Conservation (phyloP, 2,888 invertebrate species). For the Minunthozetes semirufus region DNA sequence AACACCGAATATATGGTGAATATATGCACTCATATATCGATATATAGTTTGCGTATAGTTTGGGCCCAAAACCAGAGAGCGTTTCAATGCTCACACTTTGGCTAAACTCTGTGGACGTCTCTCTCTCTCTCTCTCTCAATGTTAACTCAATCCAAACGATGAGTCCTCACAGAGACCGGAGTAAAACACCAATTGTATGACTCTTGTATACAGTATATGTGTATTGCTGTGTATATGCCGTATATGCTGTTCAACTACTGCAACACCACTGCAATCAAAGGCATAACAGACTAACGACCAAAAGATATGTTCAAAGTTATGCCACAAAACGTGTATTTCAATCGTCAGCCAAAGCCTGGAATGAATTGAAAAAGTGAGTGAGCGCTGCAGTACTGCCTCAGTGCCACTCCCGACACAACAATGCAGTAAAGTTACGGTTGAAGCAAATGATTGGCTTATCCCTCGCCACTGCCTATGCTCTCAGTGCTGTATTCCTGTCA, state of each 20-base stretch:
- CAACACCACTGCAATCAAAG: neutral
- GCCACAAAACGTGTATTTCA: neutral
- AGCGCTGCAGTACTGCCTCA: neutral
- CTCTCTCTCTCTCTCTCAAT: no score
- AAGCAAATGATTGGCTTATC: slow-evolving; percentile 19
- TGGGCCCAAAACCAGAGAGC: no score
- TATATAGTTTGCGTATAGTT: neutral
- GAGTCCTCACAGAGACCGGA: neutral
- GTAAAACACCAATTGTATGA: slow-evolving; percentile 2
- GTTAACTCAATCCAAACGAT: neutral
- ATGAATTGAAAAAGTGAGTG: neutral
- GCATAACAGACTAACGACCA: neutral
- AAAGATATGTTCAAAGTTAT: no score
- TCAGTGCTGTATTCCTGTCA: neutral
- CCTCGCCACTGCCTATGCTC: neutral
- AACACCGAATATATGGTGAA: neutral
- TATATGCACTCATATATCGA: neutral
- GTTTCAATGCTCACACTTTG: no score
- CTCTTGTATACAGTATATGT: no score
- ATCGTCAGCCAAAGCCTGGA: no score
- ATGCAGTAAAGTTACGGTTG: slow-evolving; percentile 23
- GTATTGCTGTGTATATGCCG: no score
- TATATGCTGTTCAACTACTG: neutral
- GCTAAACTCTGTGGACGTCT: neutral
- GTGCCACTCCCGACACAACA: slow-evolving; percentile 28